Evolutionary conservation across 2,113 vertebrate species (phyloP).

Genomic region (Tachuris rubrigastra): DNA sequence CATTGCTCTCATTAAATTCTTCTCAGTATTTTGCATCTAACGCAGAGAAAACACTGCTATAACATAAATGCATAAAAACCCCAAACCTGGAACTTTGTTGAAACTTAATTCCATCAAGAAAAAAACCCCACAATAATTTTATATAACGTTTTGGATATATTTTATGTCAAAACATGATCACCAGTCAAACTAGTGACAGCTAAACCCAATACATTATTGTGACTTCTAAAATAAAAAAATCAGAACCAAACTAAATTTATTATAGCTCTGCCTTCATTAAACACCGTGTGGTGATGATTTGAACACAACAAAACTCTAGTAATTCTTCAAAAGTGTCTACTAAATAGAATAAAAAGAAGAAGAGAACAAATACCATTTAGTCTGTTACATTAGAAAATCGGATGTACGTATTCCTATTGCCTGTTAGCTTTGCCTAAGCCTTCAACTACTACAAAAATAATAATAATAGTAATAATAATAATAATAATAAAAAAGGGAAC

Average conservation of each 20-base stretch:
- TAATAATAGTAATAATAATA: conserved; percentile 62
- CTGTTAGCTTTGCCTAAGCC: conserved; percentile 87
- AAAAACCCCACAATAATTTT: not conserved
- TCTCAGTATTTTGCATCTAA: not conserved
- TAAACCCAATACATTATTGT: conserved; percentile 67
- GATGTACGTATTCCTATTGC: conserved; percentile 85
- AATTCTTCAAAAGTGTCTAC: conserved; percentile 85
- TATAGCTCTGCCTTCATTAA: conserved; percentile 81
- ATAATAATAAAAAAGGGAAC: conserved; percentile 66
- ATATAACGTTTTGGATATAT: conserved; percentile 52
- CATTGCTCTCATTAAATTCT: not conserved
- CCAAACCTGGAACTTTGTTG: not conserved
- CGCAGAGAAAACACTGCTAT: conserved; percentile 40
- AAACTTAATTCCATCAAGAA: not conserved
- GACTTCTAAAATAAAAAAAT: conserved; percentile 83
- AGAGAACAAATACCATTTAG: conserved; percentile 82
- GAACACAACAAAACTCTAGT: conserved; percentile 85
- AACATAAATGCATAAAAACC: conserved; percentile 31
- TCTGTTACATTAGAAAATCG: conserved; percentile 83
- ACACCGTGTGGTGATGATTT: conserved; percentile 80
- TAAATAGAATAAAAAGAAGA: conserved; percentile 86
- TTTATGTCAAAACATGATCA: conserved; percentile 57
- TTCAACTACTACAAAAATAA: conserved; percentile 83
- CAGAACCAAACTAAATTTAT: conserved; percentile 89
- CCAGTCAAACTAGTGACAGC: conserved; percentile 43